Evolutionary conservation across 2,113 vertebrate species (phyloP).

Genomic region (Spermophilus dauricus): DNA sequence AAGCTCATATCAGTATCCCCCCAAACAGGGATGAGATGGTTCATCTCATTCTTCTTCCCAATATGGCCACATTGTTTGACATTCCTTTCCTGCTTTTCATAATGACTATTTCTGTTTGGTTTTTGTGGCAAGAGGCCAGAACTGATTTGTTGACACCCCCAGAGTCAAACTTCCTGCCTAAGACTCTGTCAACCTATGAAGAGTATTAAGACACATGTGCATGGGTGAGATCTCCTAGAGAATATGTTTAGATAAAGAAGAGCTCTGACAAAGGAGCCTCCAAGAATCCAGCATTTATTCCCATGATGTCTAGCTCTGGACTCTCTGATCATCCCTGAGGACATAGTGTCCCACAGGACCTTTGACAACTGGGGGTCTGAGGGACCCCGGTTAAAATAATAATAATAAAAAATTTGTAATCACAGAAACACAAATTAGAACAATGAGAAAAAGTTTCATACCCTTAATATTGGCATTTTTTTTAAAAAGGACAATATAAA

Average conservation of each 20-base stretch:
- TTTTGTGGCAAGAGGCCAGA: neutral
- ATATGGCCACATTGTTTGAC: neutral
- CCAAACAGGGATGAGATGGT: neutral
- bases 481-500: neutral
- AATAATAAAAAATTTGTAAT: neutral
- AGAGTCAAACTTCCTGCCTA: neutral
- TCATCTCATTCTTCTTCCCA: neutral
- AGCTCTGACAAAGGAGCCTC: neutral
- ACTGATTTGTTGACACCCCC: neutral
- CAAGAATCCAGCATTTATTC: neutral
- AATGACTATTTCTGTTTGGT: neutral
- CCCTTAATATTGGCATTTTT: neutral
- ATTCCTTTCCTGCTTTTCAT: neutral
- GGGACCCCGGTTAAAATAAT: no score
- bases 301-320: no score
- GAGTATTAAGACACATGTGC: neutral
- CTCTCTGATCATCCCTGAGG: no score
- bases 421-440: conserved; percentile 44
- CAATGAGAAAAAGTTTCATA: conserved; percentile 2
- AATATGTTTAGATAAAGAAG: neutral
- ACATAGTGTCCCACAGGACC: no score
- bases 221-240: neutral
- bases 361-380: no score
- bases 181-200: neutral
- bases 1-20: neutral